Percentiles rank a stretch among this genome's conserved stretches.
phyloP scores from a whole-genome alignment of 2,113 vertebrate genomes.

The Hipposideros armiger region DNA sequence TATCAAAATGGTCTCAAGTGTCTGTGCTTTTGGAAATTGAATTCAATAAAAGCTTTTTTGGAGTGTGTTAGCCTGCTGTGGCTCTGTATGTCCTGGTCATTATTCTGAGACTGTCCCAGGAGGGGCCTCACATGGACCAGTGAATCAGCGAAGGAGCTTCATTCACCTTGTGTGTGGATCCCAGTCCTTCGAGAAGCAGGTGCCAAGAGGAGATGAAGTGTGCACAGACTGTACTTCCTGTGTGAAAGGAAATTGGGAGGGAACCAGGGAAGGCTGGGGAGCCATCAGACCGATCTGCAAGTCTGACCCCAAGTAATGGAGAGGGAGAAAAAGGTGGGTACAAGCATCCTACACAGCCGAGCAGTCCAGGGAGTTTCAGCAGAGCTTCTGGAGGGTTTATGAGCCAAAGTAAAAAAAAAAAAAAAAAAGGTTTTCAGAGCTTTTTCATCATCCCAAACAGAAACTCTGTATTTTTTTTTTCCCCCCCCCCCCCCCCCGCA shows the following conservation, averaged over 20 bases:
- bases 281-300: neutral
- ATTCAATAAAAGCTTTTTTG: conserved; percentile 88
- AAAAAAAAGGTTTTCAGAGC: neutral
- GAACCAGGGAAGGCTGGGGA: neutral
- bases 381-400: neutral
- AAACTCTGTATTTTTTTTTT: too few relatives aligned
- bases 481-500: rapidly evolving
- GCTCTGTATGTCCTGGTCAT: neutral
- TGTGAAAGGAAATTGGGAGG: too few relatives aligned
- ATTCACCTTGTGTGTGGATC: neutral
- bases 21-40: conserved; percentile 86
- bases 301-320: neutral
- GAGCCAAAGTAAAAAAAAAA: neutral
- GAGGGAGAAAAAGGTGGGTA: too few relatives aligned
- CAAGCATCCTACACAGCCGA: rapidly evolving
- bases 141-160: neutral
- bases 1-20: conserved; percentile 65
- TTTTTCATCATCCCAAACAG: too few relatives aligned
- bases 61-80: neutral
- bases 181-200: neutral
- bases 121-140: rapidly evolving
- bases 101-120: neutral
- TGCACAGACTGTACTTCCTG: rapidly evolving
- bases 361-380: neutral
- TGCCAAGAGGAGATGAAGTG: neutral